Conservation (phyloP, 2,888 invertebrate species). For the Scaptomyza polygonia region DNA sequence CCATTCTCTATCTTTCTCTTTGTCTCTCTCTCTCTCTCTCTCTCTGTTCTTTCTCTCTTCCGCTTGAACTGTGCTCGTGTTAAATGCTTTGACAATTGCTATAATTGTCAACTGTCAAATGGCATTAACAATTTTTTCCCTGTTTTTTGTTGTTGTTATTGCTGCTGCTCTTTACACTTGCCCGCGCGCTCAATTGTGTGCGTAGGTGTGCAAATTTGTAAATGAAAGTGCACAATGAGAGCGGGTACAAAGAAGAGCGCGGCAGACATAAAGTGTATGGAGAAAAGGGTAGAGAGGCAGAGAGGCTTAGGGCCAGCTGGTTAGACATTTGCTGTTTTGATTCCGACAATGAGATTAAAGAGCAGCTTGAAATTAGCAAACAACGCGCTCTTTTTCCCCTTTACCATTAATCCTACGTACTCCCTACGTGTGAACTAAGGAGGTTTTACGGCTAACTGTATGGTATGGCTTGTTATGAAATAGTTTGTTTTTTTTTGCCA, state of each 20-base stretch:
- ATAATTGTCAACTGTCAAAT: slow-evolving; percentile 81
- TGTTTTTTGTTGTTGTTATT: slow-evolving; percentile 29
- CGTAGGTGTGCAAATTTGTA: slow-evolving; percentile 73
- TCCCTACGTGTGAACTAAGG: neutral
- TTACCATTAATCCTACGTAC: neutral
- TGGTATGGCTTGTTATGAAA: neutral
- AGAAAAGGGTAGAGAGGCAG: neutral
- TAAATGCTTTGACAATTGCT: slow-evolving; percentile 81
- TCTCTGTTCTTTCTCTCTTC: neutral
- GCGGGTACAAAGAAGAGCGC: slow-evolving; percentile 5
- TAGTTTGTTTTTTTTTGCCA: too few species aligned
- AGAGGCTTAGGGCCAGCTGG: slow-evolving; percentile 55
- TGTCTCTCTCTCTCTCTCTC: slow-evolving; percentile 1
- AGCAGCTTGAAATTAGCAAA: slow-evolving; percentile 47
- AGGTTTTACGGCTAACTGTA: neutral
- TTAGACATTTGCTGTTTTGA: slow-evolving; percentile 64
- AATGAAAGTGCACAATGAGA: slow-evolving; percentile 45
- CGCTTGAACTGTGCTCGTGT: slow-evolving; percentile 58
- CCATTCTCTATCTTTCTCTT: slow-evolving; percentile 4
- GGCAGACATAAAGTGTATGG: neutral
- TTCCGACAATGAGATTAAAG: slow-evolving; percentile 61
- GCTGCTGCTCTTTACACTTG: slow-evolving; percentile 63
- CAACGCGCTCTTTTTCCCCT: slow-evolving; percentile 20
- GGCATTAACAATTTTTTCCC: slow-evolving; percentile 75
- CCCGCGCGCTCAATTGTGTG: slow-evolving; percentile 73